A percentile compares a stretch with the other conserved stretches of the same genome.
These are phyloP conservation scores for Balaenoptera acutorostrata DNA, from an alignment of 2,113 vertebrate genomes.

Conservation along the genomic window DNA sequence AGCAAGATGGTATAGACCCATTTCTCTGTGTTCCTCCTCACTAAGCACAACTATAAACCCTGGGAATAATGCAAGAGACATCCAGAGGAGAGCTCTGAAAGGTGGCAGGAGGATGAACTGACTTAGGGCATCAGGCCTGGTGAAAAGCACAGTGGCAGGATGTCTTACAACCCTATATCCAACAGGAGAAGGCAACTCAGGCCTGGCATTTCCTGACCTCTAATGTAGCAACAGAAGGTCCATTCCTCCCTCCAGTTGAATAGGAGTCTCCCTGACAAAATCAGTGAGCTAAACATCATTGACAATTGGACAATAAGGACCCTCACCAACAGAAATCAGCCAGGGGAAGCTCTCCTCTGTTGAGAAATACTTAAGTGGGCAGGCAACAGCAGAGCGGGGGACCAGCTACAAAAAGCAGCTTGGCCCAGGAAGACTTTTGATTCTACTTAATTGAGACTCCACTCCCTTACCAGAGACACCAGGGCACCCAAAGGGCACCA, in stretches of 20 bases:
- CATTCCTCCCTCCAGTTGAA: neutral
- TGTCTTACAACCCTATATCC: rapidly evolving
- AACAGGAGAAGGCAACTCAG: neutral
- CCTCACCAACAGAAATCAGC: neutral
- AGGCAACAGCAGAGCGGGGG: neutral
- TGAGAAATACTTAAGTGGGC: neutral
- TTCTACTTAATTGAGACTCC: neutral
- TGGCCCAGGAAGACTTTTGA: neutral
- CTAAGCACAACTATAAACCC: neutral
- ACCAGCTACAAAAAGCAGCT: neutral
- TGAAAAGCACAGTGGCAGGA: neutral
- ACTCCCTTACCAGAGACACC: neutral
- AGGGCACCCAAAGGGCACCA: neutral
- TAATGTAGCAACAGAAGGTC: neutral
- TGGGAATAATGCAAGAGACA: neutral
- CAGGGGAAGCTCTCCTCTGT: neutral
- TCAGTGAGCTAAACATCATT: neutral
- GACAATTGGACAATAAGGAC: neutral
- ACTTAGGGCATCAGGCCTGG: too few relatives aligned
- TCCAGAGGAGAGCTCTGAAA: too few relatives aligned
- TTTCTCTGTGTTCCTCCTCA: neutral
- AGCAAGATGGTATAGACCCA: neutral
- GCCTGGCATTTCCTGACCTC: too few relatives aligned
- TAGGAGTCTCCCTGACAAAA: neutral
- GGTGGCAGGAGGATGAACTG: neutral